phyloP scores from a whole-genome alignment of 2,888 invertebrate species.

The Drosophila tripunctata region DNA sequence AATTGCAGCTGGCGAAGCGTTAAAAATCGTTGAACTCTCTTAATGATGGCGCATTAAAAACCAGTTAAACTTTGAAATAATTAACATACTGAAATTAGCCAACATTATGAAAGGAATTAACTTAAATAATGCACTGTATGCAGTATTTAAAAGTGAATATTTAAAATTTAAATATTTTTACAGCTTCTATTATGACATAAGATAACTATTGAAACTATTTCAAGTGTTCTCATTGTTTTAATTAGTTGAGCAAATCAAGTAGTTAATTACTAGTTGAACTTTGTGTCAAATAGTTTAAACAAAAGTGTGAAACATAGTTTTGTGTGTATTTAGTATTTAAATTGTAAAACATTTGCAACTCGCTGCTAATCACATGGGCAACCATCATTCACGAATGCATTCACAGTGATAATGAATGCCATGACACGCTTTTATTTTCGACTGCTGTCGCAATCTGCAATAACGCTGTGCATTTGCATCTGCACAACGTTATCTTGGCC shows the following conservation, averaged over 20 bases:
- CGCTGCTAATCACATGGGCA: slow-evolving; percentile 58
- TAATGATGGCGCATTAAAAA: slow-evolving; percentile 51
- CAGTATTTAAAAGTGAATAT: neutral
- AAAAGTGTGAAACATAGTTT: slow-evolving; percentile 2
- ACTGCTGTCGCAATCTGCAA: slow-evolving; percentile 22
- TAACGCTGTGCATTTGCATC: neutral
- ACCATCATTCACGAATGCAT: slow-evolving; percentile 9
- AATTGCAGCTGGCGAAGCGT: slow-evolving; percentile 53
- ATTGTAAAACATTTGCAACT: slow-evolving; percentile 47
- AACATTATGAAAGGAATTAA: slow-evolving; percentile 13
- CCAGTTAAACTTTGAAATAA: slow-evolving; percentile 30
- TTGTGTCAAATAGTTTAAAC: neutral
- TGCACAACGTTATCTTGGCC: slow-evolving; percentile 4
- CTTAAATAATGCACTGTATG: neutral
- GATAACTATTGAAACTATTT: no score
- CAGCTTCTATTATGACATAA: no score
- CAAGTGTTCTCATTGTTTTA: no score
- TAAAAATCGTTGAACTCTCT: slow-evolving; percentile 29
- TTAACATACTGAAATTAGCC: slow-evolving; percentile 24
- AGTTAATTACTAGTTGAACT: no score
- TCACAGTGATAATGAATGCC: slow-evolving; percentile 52
- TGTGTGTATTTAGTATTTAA: neutral
- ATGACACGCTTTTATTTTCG: slow-evolving; percentile 41
- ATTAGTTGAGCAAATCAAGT: no score
- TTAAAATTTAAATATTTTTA: neutral